phyloP scores from a whole-genome alignment of 1,140 invertebrate species.

The Heliconius hermathena region DNA sequence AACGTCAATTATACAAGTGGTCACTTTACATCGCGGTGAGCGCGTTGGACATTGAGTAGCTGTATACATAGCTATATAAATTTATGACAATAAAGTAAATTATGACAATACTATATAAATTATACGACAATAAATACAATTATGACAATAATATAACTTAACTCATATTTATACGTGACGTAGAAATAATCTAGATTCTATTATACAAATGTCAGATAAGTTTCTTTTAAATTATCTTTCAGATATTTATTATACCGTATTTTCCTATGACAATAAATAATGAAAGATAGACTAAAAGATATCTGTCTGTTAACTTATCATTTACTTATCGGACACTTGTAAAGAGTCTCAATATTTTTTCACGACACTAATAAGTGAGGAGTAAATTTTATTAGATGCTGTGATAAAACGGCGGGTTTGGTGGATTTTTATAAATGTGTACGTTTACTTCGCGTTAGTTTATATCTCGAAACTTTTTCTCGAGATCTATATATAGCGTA shows the following conservation, averaged over 20 bases:
- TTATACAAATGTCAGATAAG: not conserved
- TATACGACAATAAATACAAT: conserved; percentile 19
- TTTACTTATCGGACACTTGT: not conserved
- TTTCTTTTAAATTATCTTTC: not conserved
- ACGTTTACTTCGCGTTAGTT: conserved; percentile 43
- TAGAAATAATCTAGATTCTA: conserved; percentile 34
- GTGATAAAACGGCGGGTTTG: conserved; percentile 26
- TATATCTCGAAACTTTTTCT: conserved; percentile 66
- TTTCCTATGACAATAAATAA: not conserved
- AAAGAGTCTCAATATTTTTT: conserved; percentile 55
- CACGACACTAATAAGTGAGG: conserved; percentile 58
- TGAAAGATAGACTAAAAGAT: not conserved
- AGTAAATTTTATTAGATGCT: conserved; percentile 61
- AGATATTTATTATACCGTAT: not conserved
- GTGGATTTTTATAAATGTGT: conserved; percentile 47
- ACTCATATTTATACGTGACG: conserved; percentile 10
- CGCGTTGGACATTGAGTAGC: not conserved
- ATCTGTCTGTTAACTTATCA: not conserved
- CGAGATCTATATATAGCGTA: conserved; percentile 49
- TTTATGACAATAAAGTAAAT: conserved; percentile 35
- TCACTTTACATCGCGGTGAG: conserved; percentile 4
- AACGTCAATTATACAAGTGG: conserved; percentile 21
- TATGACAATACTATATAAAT: conserved; percentile 13
- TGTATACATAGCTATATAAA: conserved; percentile 19
- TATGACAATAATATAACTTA: conserved; percentile 14